phyloP scores from a whole-genome alignment of 2,888 invertebrate species.

The Cyclophora albipunctata region DNA sequence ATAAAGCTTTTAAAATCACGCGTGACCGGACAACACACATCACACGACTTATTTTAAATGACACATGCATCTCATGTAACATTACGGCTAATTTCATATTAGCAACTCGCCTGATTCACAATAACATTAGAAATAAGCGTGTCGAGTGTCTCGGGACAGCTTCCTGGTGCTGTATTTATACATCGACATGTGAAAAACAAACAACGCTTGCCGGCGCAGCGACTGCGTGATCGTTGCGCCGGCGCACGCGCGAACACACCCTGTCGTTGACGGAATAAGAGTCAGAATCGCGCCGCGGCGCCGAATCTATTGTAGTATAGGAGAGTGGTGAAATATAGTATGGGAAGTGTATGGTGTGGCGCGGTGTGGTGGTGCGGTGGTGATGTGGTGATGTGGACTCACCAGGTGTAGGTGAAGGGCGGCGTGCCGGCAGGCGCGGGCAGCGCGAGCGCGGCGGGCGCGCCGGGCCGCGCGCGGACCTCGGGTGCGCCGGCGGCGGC shows the following conservation, averaged over 20 bases:
- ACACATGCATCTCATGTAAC: conserved; percentile 12
- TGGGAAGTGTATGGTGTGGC: not conserved
- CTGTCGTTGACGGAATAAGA: conserved; percentile 20
- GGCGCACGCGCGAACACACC: conserved; percentile 18
- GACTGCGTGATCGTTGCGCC: conserved; percentile 21
- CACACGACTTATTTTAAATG: conserved; percentile 14
- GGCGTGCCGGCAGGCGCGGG: conserved; percentile 52
- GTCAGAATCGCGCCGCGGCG: conserved; percentile 9
- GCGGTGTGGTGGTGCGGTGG: not conserved
- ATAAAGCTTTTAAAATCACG: conserved; percentile 4
- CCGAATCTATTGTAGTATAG: conserved; percentile 10
- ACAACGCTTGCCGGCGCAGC: conserved; percentile 50
- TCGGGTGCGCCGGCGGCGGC: conserved; percentile 39
- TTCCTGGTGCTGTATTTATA: conserved; percentile 70
- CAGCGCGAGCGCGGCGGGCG: conserved; percentile 40
- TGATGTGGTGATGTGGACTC: conserved; percentile 8
- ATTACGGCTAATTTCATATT: conserved; percentile 13
- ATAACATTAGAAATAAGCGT: conserved; percentile 34
- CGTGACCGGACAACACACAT: conserved; percentile 8
- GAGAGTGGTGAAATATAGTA: conserved; percentile 5
- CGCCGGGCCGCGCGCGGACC: conserved; percentile 54
- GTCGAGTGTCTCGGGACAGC: conserved; percentile 44
- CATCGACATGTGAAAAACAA: conserved; percentile 67
- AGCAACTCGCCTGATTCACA: conserved; percentile 20
- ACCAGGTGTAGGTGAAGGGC: conserved; percentile 62